A percentile compares a stretch with the other conserved stretches of the same genome.
phyloP scores from a whole-genome alignment of 2,113 vertebrate species.

The Oxygymnocypris stewartii region DNA sequence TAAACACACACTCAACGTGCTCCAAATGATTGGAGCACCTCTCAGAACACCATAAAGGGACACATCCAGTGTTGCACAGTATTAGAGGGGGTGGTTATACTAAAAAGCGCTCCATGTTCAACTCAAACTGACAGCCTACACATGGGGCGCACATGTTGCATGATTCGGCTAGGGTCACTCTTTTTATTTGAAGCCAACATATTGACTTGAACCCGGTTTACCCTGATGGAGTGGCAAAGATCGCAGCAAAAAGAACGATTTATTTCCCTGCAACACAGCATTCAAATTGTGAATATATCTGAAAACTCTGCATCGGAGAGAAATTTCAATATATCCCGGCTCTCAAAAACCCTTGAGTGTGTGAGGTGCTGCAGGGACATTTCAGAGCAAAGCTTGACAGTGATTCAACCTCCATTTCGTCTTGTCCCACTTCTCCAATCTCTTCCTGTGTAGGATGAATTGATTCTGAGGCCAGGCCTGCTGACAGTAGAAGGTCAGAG shows the following conservation, averaged over 20 bases:
- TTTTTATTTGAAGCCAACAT: constrained; percentile 1
- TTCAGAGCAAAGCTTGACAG: constrained; percentile 55
- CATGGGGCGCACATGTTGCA: not conserved
- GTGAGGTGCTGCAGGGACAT: constrained; percentile 9
- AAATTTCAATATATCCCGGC: constrained; percentile 15
- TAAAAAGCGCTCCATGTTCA: not conserved
- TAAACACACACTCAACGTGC: not conserved
- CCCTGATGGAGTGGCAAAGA: not conserved
- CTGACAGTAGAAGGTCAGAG: constrained; percentile 46
- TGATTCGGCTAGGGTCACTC: constrained; percentile 9
- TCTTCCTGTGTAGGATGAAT: constrained; percentile 62
- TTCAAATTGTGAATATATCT: constrained; percentile 27
- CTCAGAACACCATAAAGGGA: not conserved
- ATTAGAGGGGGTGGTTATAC: constrained; percentile 14
- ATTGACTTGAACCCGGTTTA: constrained; percentile 17
- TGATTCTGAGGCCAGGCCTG: constrained; percentile 57
- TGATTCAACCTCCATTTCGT: constrained; percentile 49
- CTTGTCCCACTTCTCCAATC: constrained; percentile 56
- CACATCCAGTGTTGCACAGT: not conserved
- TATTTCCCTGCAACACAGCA: not conserved
- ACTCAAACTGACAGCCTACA: constrained; percentile 15
- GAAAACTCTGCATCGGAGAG: constrained; percentile 5
- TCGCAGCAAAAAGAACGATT: not conserved
- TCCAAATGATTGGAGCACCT: not conserved
- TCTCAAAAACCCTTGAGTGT: constrained; percentile 3